A percentile compares a stretch with the other conserved stretches of the same genome.
These are phyloP conservation scores for Brachionus calyciflorus DNA, from an alignment of 1,140 invertebrate genomes.

Conservation along the genomic window DNA sequence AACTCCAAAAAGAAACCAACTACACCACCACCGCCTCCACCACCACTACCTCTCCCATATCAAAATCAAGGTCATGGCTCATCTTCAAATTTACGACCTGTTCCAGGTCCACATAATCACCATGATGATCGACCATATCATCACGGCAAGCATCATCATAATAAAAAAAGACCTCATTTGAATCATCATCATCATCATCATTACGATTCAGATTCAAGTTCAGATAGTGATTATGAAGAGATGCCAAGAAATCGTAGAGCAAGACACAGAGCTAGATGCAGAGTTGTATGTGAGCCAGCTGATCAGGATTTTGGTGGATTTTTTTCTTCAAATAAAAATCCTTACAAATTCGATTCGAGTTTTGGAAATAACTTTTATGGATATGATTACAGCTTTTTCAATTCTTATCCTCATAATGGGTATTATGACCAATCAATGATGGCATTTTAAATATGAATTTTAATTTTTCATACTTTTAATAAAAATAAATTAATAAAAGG, in stretches of 20 bases:
- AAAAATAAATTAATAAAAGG: too few relatives aligned
- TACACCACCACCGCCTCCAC: neutral
- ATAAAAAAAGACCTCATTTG: neutral
- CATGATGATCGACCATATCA: too few relatives aligned
- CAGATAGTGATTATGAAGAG: neutral
- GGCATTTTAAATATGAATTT: neutral
- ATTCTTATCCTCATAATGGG: too few relatives aligned
- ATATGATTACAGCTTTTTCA: conserved; percentile 9
- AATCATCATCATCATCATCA: neutral
- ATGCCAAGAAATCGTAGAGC: conserved; percentile 1
- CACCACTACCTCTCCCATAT: neutral
- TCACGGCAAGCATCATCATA: neutral
- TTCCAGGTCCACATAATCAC: too few relatives aligned
- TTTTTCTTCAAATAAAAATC: neutral
- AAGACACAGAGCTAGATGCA: neutral
- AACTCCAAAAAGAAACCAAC: neutral
- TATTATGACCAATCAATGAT: neutral
- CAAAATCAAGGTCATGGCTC: neutral
- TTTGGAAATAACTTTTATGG: conserved; percentile 1
- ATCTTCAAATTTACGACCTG: too few relatives aligned
- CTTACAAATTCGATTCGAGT: neutral
- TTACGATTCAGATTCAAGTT: neutral
- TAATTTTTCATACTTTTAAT: too few relatives aligned
- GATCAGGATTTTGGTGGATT: neutral
- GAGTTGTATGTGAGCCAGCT: neutral